Conservation (phyloP, 2,113 vertebrate genomes). For the Himantopus leucocephalus region DNA sequence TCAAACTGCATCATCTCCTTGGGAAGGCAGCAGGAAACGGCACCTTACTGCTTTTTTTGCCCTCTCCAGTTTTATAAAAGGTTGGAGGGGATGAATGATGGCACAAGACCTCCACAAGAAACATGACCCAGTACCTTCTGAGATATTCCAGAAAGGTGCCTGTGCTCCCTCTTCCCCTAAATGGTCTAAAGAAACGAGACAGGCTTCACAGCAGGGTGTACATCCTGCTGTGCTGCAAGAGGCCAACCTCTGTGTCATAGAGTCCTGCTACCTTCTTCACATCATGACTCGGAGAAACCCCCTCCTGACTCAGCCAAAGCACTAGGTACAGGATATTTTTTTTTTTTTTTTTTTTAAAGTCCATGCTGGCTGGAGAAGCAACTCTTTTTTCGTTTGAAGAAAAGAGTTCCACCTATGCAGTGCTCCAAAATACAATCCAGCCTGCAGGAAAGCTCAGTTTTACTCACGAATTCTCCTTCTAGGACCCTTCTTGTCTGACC, state of each 20-base stretch:
- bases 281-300: background rate
- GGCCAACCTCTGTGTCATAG: too few species aligned
- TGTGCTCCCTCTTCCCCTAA: background rate
- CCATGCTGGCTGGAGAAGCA: background rate
- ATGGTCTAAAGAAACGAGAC: background rate
- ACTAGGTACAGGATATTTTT: background rate
- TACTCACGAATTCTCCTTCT: background rate
- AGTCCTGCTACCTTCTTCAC: fast-evolving
- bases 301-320: background rate
- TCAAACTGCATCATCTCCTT: background rate
- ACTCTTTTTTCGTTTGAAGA: background rate
- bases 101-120: background rate
- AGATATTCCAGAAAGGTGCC: background rate
- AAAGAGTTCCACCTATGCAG: background rate
- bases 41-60: background rate
- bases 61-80: background rate
- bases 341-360: background rate
- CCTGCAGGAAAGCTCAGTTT: background rate
- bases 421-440: background rate
- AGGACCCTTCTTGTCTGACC: background rate
- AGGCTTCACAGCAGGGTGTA: background rate
- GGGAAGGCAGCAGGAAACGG: background rate
- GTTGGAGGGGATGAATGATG: too few species aligned
- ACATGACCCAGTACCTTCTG: fast-evolving
- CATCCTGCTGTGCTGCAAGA: fast-evolving